phyloP scores from a whole-genome alignment of 2,113 vertebrate genomes.

The Tragelaphus strepsiceros region DNA sequence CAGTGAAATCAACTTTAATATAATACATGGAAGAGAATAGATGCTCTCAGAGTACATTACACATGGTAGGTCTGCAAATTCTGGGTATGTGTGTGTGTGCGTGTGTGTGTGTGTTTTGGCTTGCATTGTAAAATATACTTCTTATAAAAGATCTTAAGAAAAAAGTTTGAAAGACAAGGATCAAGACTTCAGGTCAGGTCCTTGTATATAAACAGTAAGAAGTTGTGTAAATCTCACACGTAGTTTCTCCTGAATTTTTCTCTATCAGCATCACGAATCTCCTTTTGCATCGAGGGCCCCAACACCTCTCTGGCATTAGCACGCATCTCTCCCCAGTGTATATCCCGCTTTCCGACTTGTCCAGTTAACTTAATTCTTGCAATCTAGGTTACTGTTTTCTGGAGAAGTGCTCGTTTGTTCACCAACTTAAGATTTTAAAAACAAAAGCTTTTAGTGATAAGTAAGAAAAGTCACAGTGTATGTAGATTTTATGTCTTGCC shows the following conservation, averaged over 20 bases:
- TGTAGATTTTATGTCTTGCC: not conserved
- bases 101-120: rapidly evolving
- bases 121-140: not conserved
- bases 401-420: not conserved
- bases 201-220: not conserved
- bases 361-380: not conserved
- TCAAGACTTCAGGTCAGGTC: not conserved
- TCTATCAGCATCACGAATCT: not conserved
- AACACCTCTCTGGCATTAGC: not conserved
- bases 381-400: not conserved
- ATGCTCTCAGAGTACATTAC: not conserved
- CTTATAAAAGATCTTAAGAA: not conserved
- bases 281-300: rapidly evolving
- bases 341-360: no score
- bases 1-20: not conserved
- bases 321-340: rapidly evolving
- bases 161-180: not conserved
- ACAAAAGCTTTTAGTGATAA: not conserved
- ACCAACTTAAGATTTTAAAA: not conserved
- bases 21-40: no score
- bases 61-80: rapidly evolving
- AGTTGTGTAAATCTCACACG: not conserved
- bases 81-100: not conserved
- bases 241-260: rapidly evolving
- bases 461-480: not conserved